Evolutionary conservation across 2,113 vertebrate genomes (phyloP), one percentile per base, ranked within the genome.

Genomic region (Pluvialis apricaria): DNA sequence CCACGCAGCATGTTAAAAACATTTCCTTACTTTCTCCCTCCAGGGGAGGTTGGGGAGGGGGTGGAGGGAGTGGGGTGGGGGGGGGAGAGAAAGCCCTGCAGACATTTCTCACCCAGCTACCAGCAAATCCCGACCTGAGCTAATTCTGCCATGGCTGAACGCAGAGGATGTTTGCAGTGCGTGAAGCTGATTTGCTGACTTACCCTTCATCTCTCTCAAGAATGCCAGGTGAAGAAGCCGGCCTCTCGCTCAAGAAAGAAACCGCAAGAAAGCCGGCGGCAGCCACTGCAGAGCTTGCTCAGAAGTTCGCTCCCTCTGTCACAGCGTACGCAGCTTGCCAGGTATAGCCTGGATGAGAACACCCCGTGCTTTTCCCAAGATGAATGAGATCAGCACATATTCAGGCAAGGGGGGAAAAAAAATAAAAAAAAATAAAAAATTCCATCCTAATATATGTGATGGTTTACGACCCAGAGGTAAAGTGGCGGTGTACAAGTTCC

Each of bases 321-420:
- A 96, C 93, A 78, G 86, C 11, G 51, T 44, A 17, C 88, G 96
- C 89, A 96, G 96, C 96, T 95, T 94, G 96, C 90, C 94, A 96
- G 96, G 96, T 96, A 96, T 38, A 94, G 92, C 88, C 18, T 60
- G 72, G 94, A 85, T 84, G 86, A 95, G 90, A 95, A 96, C 94
- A 85, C 80, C 68, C 90, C 15, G 90, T 95, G 92, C 94, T 92
- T 91, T 88, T 90, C 94, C 92, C 86, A 77, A 58, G 92, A 94
- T 97, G 94, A 94, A 92, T 96, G 97, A 97, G 96, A 97, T 97
- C 97, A 97, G 96, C 96, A 86, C 93, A 95, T 94, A 96, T 76
- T 84, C 91, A 85, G 69, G 89, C 73, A 79, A 87, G 34, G 42
- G 2, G 14, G 13, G 6, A 32, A n/a, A 34, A 10, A 26, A 44